Percentiles rank a stretch among this genome's conserved stretches.
Evolutionary conservation across 1,140 invertebrate species (phyloP).

Genomic region (Rhyacophila brunnea): DNA sequence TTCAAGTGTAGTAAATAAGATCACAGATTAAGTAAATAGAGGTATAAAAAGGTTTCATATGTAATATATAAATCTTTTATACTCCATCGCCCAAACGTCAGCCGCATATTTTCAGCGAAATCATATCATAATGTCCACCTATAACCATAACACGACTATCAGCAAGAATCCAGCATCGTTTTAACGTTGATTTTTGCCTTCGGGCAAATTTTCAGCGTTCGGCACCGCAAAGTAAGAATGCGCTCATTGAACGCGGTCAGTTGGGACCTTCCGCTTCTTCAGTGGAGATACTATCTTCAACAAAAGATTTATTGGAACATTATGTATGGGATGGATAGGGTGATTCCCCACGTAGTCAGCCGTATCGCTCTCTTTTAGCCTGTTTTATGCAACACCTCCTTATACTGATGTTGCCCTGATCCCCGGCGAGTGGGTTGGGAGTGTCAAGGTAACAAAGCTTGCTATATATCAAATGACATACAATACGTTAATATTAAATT

Average conservation of each 20-base stretch:
- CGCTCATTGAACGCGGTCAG: constrained; percentile 12
- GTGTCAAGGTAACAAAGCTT: too few relatives aligned
- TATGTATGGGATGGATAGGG: constrained; percentile 23
- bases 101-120: too few relatives aligned
- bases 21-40: too few relatives aligned
- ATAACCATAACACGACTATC: too few relatives aligned
- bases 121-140: too few relatives aligned
- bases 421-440: too few relatives aligned
- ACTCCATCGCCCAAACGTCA: too few relatives aligned
- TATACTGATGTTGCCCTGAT: constrained; percentile 2
- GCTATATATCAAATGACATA: too few relatives aligned
- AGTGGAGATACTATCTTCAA: constrained; percentile 18
- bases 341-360: constrained; percentile 17
- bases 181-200: constrained; percentile 21
- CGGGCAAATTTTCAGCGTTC: constrained; percentile 7
- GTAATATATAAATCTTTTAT: too few relatives aligned
- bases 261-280: neutral
- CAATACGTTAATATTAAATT: too few relatives aligned
- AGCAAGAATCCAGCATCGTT: neutral
- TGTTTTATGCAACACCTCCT: constrained; percentile 24
- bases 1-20: too few relatives aligned
- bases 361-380: constrained; percentile 23
- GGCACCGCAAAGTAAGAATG: neutral
- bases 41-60: too few relatives aligned
- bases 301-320: constrained; percentile 24